Base-by-base conservation (phyloP, 2,113 vertebrate species). In the Salvelinus namaycush region DNA sequence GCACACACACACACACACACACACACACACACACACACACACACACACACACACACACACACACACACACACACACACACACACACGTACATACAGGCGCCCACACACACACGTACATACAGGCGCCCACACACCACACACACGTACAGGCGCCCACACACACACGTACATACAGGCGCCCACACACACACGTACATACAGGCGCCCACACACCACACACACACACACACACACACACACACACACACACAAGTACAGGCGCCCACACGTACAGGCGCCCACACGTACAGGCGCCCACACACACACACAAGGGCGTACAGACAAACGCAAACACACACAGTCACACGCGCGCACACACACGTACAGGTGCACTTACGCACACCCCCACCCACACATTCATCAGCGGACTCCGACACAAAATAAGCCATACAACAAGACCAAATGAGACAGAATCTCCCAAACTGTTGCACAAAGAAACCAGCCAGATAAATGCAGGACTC, bases 1-100 rank as follows among this genome's bases (percentile, higher is more conserved):
- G 24, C 27, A 24, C 76, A 70, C 48, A 72, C 54, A 79, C 24
- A 72, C 39, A 68, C 44, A 27, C 4, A 75, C 65, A 68, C 27
- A 49, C 59, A 65, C 13, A 64, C 59, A 71, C 22, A 71, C 48
- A 71, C 48, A 31, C 29, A 49, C 20, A 20, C 34, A 27, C 27
- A 27, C 26, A 27, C 26, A 29, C 62, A 65, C 62, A 26, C 62
- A 65, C 62, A 68, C 27, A n/a, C 39, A 64, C 72, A 72, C 24
- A 70, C 16, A 20, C 9, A 5, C 62, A 65, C n/a, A 65, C 65
- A 5, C 29, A 29, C 29, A 29, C 16, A 44, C 20, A 27, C 49
- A 34, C 22, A 11, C 34, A 54, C 16, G 2, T 1, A 54, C 54
- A 6, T 3, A 51, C 51, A 51, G 9, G 0, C 26, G 26, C 26